A percentile compares a stretch with the other conserved stretches of the same genome.
Conservation (phyloP, 1,140 invertebrate genomes). For the Epicauta chinensis region DNA sequence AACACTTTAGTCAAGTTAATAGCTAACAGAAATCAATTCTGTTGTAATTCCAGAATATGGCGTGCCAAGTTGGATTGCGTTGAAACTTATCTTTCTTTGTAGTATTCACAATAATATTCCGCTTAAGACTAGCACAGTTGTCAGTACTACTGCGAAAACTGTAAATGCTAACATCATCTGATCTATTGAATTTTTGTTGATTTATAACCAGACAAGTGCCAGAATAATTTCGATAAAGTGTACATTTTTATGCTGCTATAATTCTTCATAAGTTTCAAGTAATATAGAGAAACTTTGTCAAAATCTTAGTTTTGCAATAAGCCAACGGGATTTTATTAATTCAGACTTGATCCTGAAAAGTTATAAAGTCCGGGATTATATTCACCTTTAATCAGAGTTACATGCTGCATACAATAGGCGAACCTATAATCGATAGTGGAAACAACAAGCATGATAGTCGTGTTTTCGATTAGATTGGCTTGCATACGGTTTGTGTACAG, state of each 20-base stretch:
- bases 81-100: slow-evolving; percentile 14
- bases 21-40: slow-evolving; percentile 30
- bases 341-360: too few species aligned
- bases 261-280: neutral
- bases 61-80: slow-evolving; percentile 26
- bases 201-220: too few species aligned
- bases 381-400: too few species aligned
- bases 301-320: neutral
- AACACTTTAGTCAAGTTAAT: slow-evolving; percentile 30
- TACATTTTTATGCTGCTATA: too few species aligned
- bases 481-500: too few species aligned
- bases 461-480: too few species aligned
- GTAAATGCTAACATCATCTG: neutral
- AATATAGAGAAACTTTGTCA: neutral
- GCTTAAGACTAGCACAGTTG: slow-evolving; percentile 12
- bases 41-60: slow-evolving; percentile 18
- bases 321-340: neutral
- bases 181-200: neutral
- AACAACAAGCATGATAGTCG: too few species aligned
- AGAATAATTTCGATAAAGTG: too few species aligned
- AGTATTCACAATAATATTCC: slow-evolving; percentile 10
- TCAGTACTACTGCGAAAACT: slow-evolving; percentile 1
- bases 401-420: too few species aligned
- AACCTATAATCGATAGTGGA: too few species aligned
- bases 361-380: too few species aligned